These are phyloP conservation scores for Zaprionus gabonicus DNA, from an alignment of 1,140 invertebrate species.

Conservation along the genomic window DNA sequence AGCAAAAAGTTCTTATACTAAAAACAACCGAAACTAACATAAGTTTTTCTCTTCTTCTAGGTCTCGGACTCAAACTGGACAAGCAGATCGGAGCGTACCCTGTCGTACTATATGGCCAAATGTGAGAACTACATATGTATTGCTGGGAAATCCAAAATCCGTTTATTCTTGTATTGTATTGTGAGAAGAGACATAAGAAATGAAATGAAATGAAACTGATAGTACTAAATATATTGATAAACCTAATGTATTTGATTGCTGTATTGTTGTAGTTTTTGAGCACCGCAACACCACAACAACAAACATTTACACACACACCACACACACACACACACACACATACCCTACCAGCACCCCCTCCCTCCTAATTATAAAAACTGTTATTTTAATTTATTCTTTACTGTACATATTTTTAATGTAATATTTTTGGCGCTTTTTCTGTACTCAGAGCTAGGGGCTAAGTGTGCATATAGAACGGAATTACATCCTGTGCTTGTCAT, in stretches of 20 bases:
- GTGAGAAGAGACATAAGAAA: conserved; percentile 36
- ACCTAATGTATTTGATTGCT: conserved; percentile 73
- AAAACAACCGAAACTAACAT: conserved; percentile 54
- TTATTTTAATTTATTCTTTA: conserved; percentile 14
- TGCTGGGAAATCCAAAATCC: conserved; percentile 22
- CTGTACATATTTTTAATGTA: conserved; percentile 48
- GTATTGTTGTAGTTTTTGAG: conserved; percentile 76
- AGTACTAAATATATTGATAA: conserved; percentile 64
- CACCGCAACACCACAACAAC: conserved; percentile 36
- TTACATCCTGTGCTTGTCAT: conserved; percentile 35
- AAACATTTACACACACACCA: conserved; percentile 6
- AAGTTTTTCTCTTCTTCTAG: conserved; percentile 73
- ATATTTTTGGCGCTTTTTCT: conserved; percentile 46
- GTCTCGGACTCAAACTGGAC: conserved; percentile 24
- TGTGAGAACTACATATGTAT: conserved; percentile 15
- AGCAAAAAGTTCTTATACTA: too few species aligned
- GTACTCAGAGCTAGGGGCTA: conserved; percentile 51
- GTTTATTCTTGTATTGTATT: conserved; percentile 60
- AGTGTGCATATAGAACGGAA: conserved; percentile 43
- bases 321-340: conserved; percentile 32
- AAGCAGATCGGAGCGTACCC: neutral
- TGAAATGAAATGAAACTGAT: conserved; percentile 42
- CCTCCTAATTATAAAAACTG: conserved; percentile 22
- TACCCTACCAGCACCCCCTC: conserved; percentile 9
- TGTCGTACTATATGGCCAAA: neutral